These are phyloP conservation scores for Synanthedon tipuliformis DNA, from an alignment of 2,888 invertebrate genomes.

Conservation along the genomic window DNA sequence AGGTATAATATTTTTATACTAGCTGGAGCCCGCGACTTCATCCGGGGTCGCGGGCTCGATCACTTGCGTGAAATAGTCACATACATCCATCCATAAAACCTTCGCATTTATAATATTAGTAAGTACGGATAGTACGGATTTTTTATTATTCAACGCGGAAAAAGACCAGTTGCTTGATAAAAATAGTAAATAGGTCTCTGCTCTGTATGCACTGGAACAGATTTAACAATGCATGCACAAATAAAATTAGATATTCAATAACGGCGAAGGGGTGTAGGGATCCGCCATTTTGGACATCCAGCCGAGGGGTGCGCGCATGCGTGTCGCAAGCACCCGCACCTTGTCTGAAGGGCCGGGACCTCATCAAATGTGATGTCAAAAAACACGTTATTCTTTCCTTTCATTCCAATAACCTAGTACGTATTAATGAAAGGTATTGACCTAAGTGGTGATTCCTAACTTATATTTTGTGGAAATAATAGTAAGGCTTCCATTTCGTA, in stretches of 20 bases:
- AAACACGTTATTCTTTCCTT: slow-evolving; percentile 66
- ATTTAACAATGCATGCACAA: slow-evolving; percentile 52
- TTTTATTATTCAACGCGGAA: no score
- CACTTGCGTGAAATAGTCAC: no score
- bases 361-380: slow-evolving; percentile 61
- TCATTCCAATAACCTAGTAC: slow-evolving; percentile 64
- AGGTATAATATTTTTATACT: no score
- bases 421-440: slow-evolving; percentile 43
- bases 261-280: slow-evolving; percentile 54
- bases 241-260: slow-evolving; percentile 70
- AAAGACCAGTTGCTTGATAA: no score
- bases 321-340: slow-evolving; percentile 52
- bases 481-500: neutral
- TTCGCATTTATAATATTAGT: no score
- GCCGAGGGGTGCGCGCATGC: slow-evolving; percentile 61
- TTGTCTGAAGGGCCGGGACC: slow-evolving; percentile 53
- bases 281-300: slow-evolving; percentile 63
- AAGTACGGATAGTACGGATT: no score
- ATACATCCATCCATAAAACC: no score
- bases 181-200: slow-evolving; percentile 1
- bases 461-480: slow-evolving; percentile 17
- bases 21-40: no score
- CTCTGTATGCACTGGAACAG: slow-evolving; percentile 29
- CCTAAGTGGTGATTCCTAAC: slow-evolving; percentile 29
- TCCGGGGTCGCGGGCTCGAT: no score